These are phyloP conservation scores for Leptopilina drosophilae DNA, from an alignment of 2,888 invertebrate species.

Conservation along the genomic window DNA sequence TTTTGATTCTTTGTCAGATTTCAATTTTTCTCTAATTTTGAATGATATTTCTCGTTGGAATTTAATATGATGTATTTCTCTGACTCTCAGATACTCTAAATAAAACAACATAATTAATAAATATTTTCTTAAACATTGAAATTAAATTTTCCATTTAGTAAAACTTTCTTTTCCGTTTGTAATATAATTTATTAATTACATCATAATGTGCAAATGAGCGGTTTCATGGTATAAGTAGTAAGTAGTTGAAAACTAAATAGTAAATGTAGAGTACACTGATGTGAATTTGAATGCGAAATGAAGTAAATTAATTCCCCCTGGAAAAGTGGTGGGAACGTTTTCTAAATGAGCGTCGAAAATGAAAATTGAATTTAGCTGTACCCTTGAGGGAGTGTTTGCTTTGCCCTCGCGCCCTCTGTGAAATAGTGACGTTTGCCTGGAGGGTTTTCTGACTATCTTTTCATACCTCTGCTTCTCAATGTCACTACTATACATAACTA, in stretches of 20 bases:
- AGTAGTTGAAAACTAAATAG: background rate
- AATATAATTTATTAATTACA: background rate
- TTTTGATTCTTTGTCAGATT: no score
- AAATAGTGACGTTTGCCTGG: slow-evolving; percentile 9
- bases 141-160: no score
- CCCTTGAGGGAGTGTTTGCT: slow-evolving; percentile 30
- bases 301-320: slow-evolving; percentile 27
- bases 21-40: no score
- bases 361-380: slow-evolving; percentile 40
- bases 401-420: slow-evolving; percentile 5
- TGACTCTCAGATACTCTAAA: no score
- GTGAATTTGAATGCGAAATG: slow-evolving; percentile 28
- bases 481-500: slow-evolving; percentile 5
- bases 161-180: no score
- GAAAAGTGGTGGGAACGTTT: slow-evolving; percentile 34
- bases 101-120: no score
- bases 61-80: no score
- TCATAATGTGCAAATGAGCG: background rate
- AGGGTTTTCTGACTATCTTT: slow-evolving; percentile 26
- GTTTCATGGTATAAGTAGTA: background rate
- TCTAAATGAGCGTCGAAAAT: slow-evolving; percentile 36
- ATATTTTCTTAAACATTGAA: no score
- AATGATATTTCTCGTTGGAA: no score
- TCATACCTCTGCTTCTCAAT: background rate
- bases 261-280: background rate